A percentile compares a stretch with the other conserved stretches of the same genome.
These are phyloP conservation scores for Catamblyrhynchus diadema DNA, from an alignment of 2,797 vertebrate species.

Conservation along the genomic window DNA sequence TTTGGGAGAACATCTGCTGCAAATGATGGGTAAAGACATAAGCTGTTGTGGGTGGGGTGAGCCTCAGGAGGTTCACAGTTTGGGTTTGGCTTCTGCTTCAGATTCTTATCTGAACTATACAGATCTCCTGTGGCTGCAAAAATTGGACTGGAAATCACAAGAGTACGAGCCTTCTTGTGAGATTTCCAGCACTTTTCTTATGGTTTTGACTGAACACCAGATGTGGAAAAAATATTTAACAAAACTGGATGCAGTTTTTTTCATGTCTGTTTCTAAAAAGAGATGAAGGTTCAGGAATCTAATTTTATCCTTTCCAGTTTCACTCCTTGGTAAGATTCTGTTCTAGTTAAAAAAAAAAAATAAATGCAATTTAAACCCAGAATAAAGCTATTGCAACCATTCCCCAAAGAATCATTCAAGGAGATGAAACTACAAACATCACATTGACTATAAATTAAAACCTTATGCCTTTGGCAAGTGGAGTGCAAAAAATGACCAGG, in stretches of 20 bases:
- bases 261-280: slow-evolving; percentile 59
- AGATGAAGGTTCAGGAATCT: slow-evolving; percentile 57
- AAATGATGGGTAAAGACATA: slow-evolving; percentile 70
- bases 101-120: slow-evolving; percentile 66
- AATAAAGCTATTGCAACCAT: slow-evolving; percentile 38
- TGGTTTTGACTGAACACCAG: slow-evolving; percentile 67
- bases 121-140: slow-evolving; percentile 66
- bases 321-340: slow-evolving; percentile 34
- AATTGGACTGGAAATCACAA: slow-evolving; percentile 67
- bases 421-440: slow-evolving; percentile 46
- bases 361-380: slow-evolving; percentile 4
- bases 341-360: background rate
- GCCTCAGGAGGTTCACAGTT: slow-evolving; percentile 68
- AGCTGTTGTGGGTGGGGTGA: slow-evolving; percentile 69
- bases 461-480: slow-evolving; percentile 33
- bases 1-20: slow-evolving; percentile 67
- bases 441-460: slow-evolving; percentile 44
- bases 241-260: slow-evolving; percentile 55
- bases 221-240: slow-evolving; percentile 69
- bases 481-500: background rate
- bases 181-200: slow-evolving; percentile 69
- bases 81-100: slow-evolving; percentile 69
- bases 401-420: background rate
- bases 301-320: slow-evolving; percentile 63
- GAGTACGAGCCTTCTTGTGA: slow-evolving; percentile 62